A percentile compares a stretch with the other conserved stretches of the same genome.
These are phyloP conservation scores for Neopelma chrysocephalum DNA, from an alignment of 2,797 vertebrate genomes.

Conservation along the genomic window DNA sequence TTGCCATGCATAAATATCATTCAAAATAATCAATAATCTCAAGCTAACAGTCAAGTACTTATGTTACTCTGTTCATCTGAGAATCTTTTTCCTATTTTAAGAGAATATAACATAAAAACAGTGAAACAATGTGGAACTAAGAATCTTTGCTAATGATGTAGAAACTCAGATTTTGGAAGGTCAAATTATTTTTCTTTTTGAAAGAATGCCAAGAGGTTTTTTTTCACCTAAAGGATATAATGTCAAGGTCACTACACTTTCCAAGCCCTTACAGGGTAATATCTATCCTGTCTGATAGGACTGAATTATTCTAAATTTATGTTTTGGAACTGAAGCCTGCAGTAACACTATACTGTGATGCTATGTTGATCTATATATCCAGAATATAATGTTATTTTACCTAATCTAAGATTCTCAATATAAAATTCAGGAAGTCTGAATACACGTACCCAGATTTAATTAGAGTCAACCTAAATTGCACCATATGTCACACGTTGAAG, in stretches of 20 bases:
- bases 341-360: background rate
- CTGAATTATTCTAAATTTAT: background rate
- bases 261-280: background rate
- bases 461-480: background rate
- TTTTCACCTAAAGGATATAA: background rate
- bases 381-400: background rate
- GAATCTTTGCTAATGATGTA: background rate
- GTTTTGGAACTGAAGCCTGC: background rate
- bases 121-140: background rate
- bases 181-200: background rate
- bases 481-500: background rate
- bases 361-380: background rate
- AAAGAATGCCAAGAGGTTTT: background rate
- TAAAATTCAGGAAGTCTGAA: background rate
- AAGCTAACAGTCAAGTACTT: background rate
- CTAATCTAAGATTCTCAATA: background rate
- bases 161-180: background rate
- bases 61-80: background rate
- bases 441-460: background rate
- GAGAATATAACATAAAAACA: background rate
- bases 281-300: background rate
- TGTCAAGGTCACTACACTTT: background rate
- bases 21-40: constrained; percentile 6
- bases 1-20: background rate
- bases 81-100: background rate